Conservation (phyloP, 1,140 invertebrate genomes). For the Calephelis virginiensis region DNA sequence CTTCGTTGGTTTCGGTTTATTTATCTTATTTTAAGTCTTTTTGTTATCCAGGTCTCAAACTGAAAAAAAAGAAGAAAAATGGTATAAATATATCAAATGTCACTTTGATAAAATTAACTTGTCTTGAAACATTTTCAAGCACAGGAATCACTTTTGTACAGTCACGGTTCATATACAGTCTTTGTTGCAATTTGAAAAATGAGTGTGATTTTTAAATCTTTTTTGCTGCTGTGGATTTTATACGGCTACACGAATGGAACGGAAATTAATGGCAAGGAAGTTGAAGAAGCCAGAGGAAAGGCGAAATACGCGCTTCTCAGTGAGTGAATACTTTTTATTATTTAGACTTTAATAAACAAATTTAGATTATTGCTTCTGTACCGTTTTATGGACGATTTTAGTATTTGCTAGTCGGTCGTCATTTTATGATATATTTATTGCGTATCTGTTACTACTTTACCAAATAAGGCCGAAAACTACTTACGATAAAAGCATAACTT, state of each 20-base stretch:
- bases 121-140: constrained; percentile 3
- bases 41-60: background rate
- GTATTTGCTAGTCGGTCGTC: background rate
- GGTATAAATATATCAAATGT: background rate
- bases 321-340: constrained; percentile 40
- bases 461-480: too few relatives aligned
- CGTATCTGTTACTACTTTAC: too few relatives aligned
- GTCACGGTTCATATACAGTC: constrained; percentile 13
- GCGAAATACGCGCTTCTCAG: constrained; percentile 59
- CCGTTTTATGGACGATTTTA: background rate
- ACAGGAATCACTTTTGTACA: constrained; percentile 15
- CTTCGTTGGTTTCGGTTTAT: background rate
- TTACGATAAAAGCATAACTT: too few relatives aligned
- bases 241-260: constrained; percentile 12
- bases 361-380: background rate
- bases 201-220: constrained; percentile 9
- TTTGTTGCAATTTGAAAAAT: constrained; percentile 17
- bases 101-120: constrained; percentile 5
- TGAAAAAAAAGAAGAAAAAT: background rate
- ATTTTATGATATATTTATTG: background rate
- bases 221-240: constrained; percentile 17
- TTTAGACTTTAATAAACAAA: background rate
- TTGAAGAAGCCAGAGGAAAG: constrained; percentile 50
- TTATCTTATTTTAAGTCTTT: background rate
- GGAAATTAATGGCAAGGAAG: constrained; percentile 21